phyloP scores from a whole-genome alignment of 2,113 vertebrate species.

The Nycticorax nycticorax region DNA sequence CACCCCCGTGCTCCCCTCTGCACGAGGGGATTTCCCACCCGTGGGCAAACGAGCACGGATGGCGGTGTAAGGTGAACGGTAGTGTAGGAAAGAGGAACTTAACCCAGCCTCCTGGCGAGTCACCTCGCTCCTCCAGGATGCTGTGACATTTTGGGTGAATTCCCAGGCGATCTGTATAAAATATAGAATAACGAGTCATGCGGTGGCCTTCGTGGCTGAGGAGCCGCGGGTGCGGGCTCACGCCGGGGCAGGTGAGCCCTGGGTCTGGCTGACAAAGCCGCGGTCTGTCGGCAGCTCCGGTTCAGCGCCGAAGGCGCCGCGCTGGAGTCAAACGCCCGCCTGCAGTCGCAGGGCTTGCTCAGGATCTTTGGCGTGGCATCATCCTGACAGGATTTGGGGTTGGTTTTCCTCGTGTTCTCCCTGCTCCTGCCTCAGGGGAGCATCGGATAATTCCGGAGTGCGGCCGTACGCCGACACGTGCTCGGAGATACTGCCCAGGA shows the following conservation, averaged over 20 bases:
- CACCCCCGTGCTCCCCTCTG: fast-evolving
- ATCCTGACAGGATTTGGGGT: fast-evolving
- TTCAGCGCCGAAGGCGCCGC: neutral
- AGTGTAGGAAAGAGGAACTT: neutral
- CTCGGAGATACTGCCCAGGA: neutral
- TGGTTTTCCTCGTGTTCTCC: neutral
- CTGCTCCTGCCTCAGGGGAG: neutral
- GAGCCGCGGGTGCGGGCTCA: neutral
- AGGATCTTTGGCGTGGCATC: fast-evolving
- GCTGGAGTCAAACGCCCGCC: fast-evolving
- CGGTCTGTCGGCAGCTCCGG: neutral
- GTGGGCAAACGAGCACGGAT: fast-evolving
- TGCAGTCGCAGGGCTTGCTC: fast-evolving
- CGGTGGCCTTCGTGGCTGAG: fast-evolving
- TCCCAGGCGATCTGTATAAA: fast-evolving
- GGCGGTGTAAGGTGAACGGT: fast-evolving
- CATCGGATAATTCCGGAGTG: fast-evolving
- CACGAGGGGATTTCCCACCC: fast-evolving
- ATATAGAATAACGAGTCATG: fast-evolving
- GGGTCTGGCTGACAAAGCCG: fast-evolving
- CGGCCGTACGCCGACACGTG: fast-evolving
- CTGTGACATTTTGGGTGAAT: neutral
- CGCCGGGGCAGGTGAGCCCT: too few species aligned
- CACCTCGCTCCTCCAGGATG: fast-evolving
- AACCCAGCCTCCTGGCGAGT: neutral